Evolutionary conservation across 2,113 vertebrate genomes (phyloP), one percentile per base, ranked within the genome.

Genomic region (Pimephales promelas): DNA sequence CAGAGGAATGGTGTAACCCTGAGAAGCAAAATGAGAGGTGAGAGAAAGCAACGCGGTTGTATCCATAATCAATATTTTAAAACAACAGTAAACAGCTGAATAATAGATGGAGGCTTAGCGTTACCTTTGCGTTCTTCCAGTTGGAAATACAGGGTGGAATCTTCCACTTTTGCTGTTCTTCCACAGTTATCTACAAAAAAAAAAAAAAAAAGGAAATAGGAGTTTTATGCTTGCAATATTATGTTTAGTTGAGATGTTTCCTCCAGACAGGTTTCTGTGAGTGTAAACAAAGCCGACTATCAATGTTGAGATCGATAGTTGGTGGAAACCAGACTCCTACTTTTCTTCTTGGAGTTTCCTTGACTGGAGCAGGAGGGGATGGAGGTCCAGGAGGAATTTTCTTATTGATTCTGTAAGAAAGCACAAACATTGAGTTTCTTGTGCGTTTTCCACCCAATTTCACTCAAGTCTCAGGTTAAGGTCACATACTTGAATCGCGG

Each of bases 91-190:
- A 52, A 52, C 18, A 24, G 9, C 24, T 81, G 5, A 83, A 47
- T 81, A 68, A 79, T 1, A 1, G 47, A 26, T 78, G 28, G 18
- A 34, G 20, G 40, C 13, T 40, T 8, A 9, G 14, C 3, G 22
- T 91, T 94, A 99, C 97, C 97, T 99, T 99, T 61, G 97, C 98
- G 80, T 99, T 99, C 92, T 99, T 99, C 98, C 98, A 99, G 92
- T 99, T 99, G 88, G 98, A 99, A 92, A 99, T 99, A 90, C 98
- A 99, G 0, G 98, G 98, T 88, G 98, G 98, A 92, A 99, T 99
- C 93, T 98, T 99, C 98, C 98, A 99, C 70, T 99, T 98, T 81
- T 99, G 98, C 79, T 99, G 98, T 89, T 99, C 98, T 85, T 99
- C 98, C 34, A 99, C 98, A 0, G 98, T 99, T 97, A 99, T 99